Evolutionary conservation across 37 sponge, comb jelly and placozoan species (phyloP), one percentile per base, ranked within the genome.

Genomic region (Diacarnus erythraeanus): DNA sequence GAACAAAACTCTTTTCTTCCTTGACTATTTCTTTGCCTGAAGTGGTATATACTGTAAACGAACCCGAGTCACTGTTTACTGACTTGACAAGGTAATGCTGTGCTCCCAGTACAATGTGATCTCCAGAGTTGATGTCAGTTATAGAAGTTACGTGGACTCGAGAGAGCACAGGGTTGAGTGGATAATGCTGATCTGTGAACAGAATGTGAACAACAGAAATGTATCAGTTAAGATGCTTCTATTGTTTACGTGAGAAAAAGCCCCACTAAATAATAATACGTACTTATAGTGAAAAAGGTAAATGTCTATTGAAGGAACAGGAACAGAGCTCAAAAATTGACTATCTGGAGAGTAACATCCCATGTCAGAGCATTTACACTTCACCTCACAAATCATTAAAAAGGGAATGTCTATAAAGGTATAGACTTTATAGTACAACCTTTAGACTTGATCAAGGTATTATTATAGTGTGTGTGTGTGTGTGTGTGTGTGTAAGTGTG

Each of bases 101-200:
- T 0, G 61, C 15, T 0, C 41, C 61, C 3, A 41, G 42, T 33
- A 72, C 36, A 3, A 81, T 23, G 29, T 81, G 81, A n/a, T 81
- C 81, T 20, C 81, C 81, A 38, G 61, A 29, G 39, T 71, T 81
- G 22, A 81, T 27, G 22, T 81, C 81, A 21, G 29, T 9, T 17
- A 60, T 6, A 43, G 41, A 29, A 21, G 30, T n/a, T 18, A 81
- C 3, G 26, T 3, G 40, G 27, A 29, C 40, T 60, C 41, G 36
- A 35, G 77, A 58, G 65, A 77, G 64, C 12, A 77, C 41, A 59
- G 77, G 77, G 4, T 61, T 38, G 43, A 77, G 64, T 26, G 74
- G 44, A 39, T 38, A 42, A 17, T 20, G 29, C 25, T 63, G 30
- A 2, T 22, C 77, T 77, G 77, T 41, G 38, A 8, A 34, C 3